These are phyloP conservation scores for Rhinolophus ferrumequinum DNA, from an alignment of 2,113 vertebrate genomes.

Conservation along the genomic window DNA sequence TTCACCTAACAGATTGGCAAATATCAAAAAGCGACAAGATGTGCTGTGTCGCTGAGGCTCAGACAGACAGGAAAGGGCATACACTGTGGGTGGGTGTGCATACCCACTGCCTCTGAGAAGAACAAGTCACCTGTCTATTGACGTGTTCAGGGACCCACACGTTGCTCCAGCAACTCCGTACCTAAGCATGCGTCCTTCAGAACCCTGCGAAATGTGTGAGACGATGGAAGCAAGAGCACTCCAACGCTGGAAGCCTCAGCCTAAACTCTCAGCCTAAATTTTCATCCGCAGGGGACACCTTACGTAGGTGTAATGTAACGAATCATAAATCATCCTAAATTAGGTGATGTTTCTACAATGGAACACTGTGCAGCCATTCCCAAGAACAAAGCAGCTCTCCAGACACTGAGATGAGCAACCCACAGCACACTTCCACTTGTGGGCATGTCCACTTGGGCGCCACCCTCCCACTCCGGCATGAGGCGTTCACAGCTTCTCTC, in stretches of 20 bases:
- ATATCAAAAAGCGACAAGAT: neutral
- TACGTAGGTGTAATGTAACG: neutral
- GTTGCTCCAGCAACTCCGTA: too few species aligned
- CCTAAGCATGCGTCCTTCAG: accelerated
- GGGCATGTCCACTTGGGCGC: accelerated
- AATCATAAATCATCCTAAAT: neutral
- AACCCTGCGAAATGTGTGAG: accelerated
- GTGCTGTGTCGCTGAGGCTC: accelerated
- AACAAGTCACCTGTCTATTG: accelerated
- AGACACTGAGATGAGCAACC: accelerated
- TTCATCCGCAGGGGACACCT: too few species aligned
- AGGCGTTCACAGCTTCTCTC: neutral
- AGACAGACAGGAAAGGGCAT: accelerated
- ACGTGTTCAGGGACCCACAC: accelerated
- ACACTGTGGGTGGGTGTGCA: accelerated
- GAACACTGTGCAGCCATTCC: accelerated
- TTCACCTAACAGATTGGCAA: neutral
- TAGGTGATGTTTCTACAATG: accelerated
- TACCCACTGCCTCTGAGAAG: accelerated
- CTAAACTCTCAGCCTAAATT: neutral
- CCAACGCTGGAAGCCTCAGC: neutral
- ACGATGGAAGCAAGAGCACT: accelerated
- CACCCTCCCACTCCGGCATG: neutral
- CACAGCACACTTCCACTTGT: too few species aligned
- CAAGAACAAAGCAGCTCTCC: neutral